Conservation (phyloP, 1,140 invertebrate species). For the Caenorhabditis elegans region WBcel235 BX284602.5:8071501-8072000, state of each 20-base stretch:
- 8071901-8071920: not conserved
- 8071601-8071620: not conserved
- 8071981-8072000: not conserved
- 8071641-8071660: not conserved
- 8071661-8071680: not conserved
- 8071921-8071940: not conserved
- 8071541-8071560: no score
- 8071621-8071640: not conserved
- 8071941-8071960: not conserved
- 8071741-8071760: not conserved
- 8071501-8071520: no score
- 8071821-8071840: not conserved
- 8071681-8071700: not conserved
- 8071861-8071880: not conserved
- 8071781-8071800: no score
- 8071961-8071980: not conserved
- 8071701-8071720: not conserved
- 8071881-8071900: not conserved
- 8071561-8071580: not conserved
- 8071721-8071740: no score
- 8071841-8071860: not conserved
- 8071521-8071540: no score
- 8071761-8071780: not conserved
- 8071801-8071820: not conserved
- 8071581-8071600: not conserved